These are phyloP conservation scores for Schizopygopsis pylzovi DNA, from an alignment of 2,797 vertebrate species.

Conservation along the genomic window DNA sequence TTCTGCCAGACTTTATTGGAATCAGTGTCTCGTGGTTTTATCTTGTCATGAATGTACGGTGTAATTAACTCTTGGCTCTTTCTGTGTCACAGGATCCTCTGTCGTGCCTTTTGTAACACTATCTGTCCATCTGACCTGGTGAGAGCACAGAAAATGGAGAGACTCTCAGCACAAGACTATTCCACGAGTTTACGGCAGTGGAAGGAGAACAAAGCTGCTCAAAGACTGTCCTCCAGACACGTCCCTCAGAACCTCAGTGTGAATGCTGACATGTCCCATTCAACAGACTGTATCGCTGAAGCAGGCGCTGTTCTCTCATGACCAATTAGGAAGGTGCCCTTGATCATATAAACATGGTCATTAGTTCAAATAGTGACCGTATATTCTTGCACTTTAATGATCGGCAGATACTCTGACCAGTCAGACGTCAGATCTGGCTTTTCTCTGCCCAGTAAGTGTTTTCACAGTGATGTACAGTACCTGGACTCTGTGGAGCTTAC, in stretches of 20 bases:
- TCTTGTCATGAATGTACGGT: not conserved
- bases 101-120: constrained; percentile 78
- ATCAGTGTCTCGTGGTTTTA: not conserved
- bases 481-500: not conserved
- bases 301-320: constrained; percentile 60
- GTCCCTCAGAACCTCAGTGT: constrained; percentile 44
- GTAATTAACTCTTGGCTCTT: constrained; percentile 8
- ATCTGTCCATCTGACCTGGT: constrained; percentile 71
- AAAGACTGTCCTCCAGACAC: not conserved
- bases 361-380: not conserved
- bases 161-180: constrained; percentile 60
- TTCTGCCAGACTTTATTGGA: not conserved
- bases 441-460: constrained; percentile 37
- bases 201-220: constrained; percentile 59
- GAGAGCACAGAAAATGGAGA: constrained; percentile 73
- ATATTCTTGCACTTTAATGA: constrained; percentile 34
- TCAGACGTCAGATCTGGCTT: constrained; percentile 8
- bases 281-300: constrained; percentile 29
- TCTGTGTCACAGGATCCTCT: constrained; percentile 77
- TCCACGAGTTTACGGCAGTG: constrained; percentile 68
- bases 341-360: not conserved
- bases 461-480: not conserved
- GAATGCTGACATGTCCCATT: constrained; percentile 52
- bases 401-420: not conserved
- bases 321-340: constrained; percentile 34